Base-by-base conservation (phyloP, 2,113 vertebrate species). In the Seriola dumerili region DNA sequence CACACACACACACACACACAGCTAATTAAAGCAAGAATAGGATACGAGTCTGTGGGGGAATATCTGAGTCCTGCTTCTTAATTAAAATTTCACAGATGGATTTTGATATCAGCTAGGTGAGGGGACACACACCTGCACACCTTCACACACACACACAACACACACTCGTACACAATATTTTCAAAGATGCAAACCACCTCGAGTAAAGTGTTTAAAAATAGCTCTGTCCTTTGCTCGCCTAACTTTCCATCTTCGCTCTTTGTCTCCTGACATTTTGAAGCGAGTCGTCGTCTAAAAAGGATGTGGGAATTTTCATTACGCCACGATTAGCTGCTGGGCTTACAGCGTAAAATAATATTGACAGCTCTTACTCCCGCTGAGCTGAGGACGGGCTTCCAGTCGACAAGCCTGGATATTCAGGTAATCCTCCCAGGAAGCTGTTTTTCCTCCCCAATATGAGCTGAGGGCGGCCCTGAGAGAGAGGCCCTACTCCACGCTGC, bases 321-420 rank as follows among this genome's bases (percentile, higher is more conserved):
- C 83, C 65, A 58, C n/a, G 79, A 93, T 93, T 91, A 93, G 76
- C 79, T 76, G 46, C 73, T 11, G 4, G 89, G 73, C 62, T 85
- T 62, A 82, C 75, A 80, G 83, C 71, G 85, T 88, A 91, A 85
- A 90, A 84, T 94, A 34, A 85, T 93, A 90, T 91, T 87, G 88
- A 89, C 80, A 72, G 82, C 88, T 90, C 73, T 82, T 87, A 80
- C 52, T 83, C 66, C 65, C 79, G 52, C 74, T 11, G 88, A 81
- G 86, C 84, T 75, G 68, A 71, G 76, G 68, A 71, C 81, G 67
- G 74, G 88, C 76, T 79, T 57, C 71, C 66, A 86, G 67, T 76
- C 25, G 42, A 82, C 72, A 52, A 84, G 86, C 79, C 65, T 55
- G 78, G 87, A 85, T 93, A 91, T 88, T 87, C 78, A 72, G 85